Evolutionary conservation across 2,797 vertebrate species (phyloP), one percentile per base, ranked within the genome.

Genomic region (Morus bassanus): DNA sequence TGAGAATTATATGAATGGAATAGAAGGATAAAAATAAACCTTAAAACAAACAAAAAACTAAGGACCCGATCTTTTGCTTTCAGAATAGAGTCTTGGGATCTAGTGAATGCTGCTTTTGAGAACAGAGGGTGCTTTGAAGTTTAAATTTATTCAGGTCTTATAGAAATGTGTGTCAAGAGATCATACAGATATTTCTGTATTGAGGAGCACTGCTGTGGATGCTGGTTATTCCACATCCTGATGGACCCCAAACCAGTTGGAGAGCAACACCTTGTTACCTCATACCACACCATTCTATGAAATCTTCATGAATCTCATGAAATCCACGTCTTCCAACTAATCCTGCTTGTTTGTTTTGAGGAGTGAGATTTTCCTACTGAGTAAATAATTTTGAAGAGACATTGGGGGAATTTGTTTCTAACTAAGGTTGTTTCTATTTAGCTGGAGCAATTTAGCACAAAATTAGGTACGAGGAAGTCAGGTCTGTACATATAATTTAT

Each of bases 61-160:
- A 96, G 93, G 92, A 97, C 94, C 92, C 89, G 97, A 96, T 82
- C 89, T 98, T 97, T 43, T 97, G 96, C 97, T 95, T 97, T 87
- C 54, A 77, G 79, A 74, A 88, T 45, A 80, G 81, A 93, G 94
- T 78, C 89, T 85, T 91, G 88, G 84, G 89, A 95, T 75, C 37
- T 57, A 57, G 31, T 33, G 50, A 93, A 54, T 35, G 39, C 69
- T 60, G 57, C 50, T 68, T 81, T 88, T 89, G 75, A 86, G 81
- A 96, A 54, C 18, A 89, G 75, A 93, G 48, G 13, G 22, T 86
- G 82, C 94, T 97, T 97, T 97, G 95, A 94, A 95, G 88, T 93
- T 81, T 92, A 85, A 93, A 93, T 96, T 92, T 95, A 94, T 95
- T 93, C 90, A 91, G n/a, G 57, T 85, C 54, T 89, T 59, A 60